phyloP scores from a whole-genome alignment of 2,888 invertebrate genomes.

The Diachrysia chrysitis region DNA sequence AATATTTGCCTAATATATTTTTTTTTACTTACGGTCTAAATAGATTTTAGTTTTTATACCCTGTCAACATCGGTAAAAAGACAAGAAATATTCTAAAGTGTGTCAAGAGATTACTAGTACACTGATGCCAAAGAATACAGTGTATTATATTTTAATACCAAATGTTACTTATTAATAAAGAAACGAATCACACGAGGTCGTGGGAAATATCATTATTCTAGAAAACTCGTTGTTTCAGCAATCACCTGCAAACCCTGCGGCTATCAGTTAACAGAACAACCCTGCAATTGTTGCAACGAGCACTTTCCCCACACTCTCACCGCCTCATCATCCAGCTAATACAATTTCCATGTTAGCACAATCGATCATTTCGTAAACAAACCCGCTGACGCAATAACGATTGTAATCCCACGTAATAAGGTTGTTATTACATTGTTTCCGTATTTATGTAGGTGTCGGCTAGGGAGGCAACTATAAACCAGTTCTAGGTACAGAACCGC shows the following conservation, averaged over 20 bases:
- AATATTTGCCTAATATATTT: too few species aligned
- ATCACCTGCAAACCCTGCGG: conserved; percentile 15
- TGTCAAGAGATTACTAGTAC: neutral
- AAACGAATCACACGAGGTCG: neutral
- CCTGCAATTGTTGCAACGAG: conserved; percentile 18
- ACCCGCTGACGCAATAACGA: conserved; percentile 39
- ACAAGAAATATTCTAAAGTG: too few species aligned
- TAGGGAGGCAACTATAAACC: conserved; percentile 56
- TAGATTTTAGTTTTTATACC: too few species aligned
- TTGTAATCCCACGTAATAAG: conserved; percentile 52
- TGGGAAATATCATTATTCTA: neutral
- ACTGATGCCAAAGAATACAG: neutral
- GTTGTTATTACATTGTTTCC: conserved; percentile 53
- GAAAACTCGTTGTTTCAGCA: neutral
- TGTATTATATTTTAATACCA: neutral
- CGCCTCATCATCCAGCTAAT: conserved; percentile 19
- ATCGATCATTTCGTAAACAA: conserved; percentile 33
- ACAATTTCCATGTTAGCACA: conserved; percentile 39
- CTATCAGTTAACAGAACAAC: conserved; percentile 8
- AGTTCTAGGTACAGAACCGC: conserved; percentile 50
- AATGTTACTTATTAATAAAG: neutral
- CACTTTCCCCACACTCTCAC: conserved; percentile 41
- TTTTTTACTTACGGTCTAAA: too few species aligned
- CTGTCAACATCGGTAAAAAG: too few species aligned
- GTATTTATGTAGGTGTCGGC: conserved; percentile 26